phyloP scores from a whole-genome alignment of 2,888 invertebrate species.

The Serripes groenlandicus region DNA sequence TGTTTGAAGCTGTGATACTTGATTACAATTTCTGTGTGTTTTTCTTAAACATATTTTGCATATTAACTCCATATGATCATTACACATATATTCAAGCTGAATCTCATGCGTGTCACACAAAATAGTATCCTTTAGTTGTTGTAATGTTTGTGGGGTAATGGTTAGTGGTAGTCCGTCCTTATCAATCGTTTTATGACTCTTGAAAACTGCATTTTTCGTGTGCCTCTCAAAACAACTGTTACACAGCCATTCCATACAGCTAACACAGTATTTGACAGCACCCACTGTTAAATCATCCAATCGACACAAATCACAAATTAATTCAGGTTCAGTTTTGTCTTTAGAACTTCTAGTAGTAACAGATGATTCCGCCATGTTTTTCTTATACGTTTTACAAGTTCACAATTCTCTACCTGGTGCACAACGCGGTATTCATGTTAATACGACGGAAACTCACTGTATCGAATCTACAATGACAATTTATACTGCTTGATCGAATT shows the following conservation, averaged over 20 bases:
- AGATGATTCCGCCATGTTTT: no score
- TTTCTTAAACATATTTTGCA: not conserved
- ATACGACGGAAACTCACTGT: no score
- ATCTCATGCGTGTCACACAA: not conserved
- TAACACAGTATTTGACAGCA: not conserved
- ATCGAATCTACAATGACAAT: no score
- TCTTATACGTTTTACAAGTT: no score
- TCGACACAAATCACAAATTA: not conserved
- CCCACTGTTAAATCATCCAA: not conserved
- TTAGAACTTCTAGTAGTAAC: no score
- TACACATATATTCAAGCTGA: not conserved
- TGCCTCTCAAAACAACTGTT: not conserved
- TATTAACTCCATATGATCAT: not conserved
- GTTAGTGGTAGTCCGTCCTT: not conserved
- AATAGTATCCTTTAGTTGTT: not conserved
- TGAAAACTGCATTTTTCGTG: not conserved
- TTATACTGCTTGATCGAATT: no score
- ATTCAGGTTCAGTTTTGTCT: no score
- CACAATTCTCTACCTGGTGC: no score
- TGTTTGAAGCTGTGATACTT: not conserved
- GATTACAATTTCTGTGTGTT: not conserved
- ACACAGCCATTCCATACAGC: not conserved
- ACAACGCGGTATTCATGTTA: no score
- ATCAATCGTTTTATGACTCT: not conserved
- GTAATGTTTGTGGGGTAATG: not conserved